Evolutionary conservation across 1,140 invertebrate species (phyloP).

Genomic region (Uloborus diversus): DNA sequence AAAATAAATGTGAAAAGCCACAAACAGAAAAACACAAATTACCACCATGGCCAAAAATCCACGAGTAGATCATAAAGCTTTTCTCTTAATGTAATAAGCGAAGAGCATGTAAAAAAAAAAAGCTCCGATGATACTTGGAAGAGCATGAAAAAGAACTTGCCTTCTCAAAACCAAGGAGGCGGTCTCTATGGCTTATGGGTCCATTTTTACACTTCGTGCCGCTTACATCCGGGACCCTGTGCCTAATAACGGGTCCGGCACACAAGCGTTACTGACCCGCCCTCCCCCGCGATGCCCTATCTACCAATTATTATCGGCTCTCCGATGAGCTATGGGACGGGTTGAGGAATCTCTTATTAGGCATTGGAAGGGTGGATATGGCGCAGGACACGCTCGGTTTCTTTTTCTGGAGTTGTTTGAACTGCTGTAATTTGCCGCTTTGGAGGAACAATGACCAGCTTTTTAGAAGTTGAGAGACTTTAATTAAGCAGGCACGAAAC

Average conservation of each 20-base stretch:
- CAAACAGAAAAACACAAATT: constrained; percentile 11
- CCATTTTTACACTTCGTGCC: constrained; percentile 54
- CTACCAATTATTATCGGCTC: constrained; percentile 52
- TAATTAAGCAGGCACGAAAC: constrained; percentile 29
- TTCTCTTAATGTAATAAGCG: constrained; percentile 53
- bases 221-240: constrained; percentile 39
- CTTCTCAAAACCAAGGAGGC: constrained; percentile 37
- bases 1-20: constrained; percentile 17
- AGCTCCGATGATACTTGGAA: background rate
- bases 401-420: constrained; percentile 6
- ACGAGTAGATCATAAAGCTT: constrained; percentile 40
- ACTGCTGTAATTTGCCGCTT: constrained; percentile 12
- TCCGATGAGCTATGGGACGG: constrained; percentile 40
- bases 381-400: background rate
- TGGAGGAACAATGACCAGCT: constrained; percentile 9
- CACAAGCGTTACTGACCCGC: constrained; percentile 52
- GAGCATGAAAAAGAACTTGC: background rate
- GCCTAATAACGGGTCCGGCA: constrained; percentile 52
- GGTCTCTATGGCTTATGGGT: constrained; percentile 53
- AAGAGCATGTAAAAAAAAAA: constrained; percentile 18
- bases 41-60: constrained; percentile 13
- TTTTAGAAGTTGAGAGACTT: constrained; percentile 15
- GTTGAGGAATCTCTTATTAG: constrained; percentile 47
- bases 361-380: background rate
- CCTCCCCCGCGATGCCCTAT: constrained; percentile 26